Percentiles rank a stretch among this genome's conserved stretches.
Conservation (phyloP, 2,797 vertebrate genomes). For the Characodon lateralis region DNA sequence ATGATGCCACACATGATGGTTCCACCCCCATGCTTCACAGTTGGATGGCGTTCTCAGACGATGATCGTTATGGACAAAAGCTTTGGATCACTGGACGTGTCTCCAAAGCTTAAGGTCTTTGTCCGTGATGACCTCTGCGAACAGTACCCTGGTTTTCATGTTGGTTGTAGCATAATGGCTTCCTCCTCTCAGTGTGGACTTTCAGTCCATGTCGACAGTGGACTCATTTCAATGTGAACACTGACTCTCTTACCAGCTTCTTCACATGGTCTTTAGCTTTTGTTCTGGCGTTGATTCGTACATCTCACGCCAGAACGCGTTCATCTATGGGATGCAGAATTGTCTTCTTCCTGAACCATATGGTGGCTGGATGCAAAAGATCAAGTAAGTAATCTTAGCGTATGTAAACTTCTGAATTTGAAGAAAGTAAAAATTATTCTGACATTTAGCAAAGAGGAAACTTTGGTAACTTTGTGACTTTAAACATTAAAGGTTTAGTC, state of each 20-base stretch:
- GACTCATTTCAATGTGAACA: too few relatives aligned
- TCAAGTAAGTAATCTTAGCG: too few relatives aligned
- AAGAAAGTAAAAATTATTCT: not conserved
- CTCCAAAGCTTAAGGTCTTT: not conserved
- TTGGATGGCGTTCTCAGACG: too few relatives aligned
- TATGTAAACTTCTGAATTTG: not conserved
- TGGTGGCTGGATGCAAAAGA: not conserved
- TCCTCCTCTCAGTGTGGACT: not conserved
- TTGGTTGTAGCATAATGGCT: not conserved
- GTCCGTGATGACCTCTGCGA: too few relatives aligned
- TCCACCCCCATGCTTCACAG: not conserved
- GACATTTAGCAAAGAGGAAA: not conserved
- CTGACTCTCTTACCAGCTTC: too few relatives aligned
- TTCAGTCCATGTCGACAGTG: not conserved
- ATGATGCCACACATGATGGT: not conserved
- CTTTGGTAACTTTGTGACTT: not conserved
- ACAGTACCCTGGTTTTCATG: not conserved
- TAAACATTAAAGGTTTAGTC: not conserved
- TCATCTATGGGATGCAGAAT: too few relatives aligned
- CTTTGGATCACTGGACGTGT: not conserved
- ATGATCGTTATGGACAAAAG: not conserved
- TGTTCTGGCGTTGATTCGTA: too few relatives aligned
- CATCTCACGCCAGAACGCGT: too few relatives aligned
- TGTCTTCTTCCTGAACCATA: not conserved
- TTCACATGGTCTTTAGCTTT: too few relatives aligned